A percentile compares a stretch with the other conserved stretches of the same genome.
Conservation (phyloP, 2,113 vertebrate species). For the Asarcornis scutulata region DNA sequence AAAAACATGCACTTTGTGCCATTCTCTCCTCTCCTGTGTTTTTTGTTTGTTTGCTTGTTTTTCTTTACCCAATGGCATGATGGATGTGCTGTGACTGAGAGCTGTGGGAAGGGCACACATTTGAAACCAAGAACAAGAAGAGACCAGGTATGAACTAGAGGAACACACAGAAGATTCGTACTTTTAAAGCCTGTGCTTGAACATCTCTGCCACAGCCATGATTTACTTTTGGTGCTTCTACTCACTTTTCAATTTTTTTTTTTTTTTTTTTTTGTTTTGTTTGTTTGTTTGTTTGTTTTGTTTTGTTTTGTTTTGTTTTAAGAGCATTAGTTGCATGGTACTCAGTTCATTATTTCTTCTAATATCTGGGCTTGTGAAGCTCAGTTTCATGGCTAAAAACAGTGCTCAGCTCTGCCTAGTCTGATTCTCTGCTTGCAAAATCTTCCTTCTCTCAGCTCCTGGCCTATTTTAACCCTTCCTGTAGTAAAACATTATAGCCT, state of each 20-base stretch:
- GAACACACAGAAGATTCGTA: background rate
- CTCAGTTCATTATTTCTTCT: background rate
- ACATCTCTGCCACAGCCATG: background rate
- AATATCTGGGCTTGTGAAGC: background rate
- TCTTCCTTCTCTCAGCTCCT: background rate
- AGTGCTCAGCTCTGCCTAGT: background rate
- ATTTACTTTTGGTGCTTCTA: background rate
- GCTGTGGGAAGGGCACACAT: background rate
- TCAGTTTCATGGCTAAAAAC: background rate
- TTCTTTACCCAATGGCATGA: background rate
- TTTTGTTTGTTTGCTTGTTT: background rate
- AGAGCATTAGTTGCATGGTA: background rate
- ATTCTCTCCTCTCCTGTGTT: background rate
- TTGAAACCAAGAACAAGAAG: background rate
- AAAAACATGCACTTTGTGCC: background rate
- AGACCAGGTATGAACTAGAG: background rate
- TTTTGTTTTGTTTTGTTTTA: background rate
- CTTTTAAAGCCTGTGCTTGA: background rate
- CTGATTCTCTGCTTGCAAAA: background rate
- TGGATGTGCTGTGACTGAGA: background rate
- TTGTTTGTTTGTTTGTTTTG: background rate
- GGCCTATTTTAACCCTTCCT: conserved; percentile 41
- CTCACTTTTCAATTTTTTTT: background rate
- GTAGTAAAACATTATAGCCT: conserved; percentile 41
- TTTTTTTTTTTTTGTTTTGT: background rate